Evolutionary conservation across 2,888 invertebrate species (phyloP), one percentile per base, ranked within the genome.

Genomic region (Sinopyrophorus schimmeli): DNA sequence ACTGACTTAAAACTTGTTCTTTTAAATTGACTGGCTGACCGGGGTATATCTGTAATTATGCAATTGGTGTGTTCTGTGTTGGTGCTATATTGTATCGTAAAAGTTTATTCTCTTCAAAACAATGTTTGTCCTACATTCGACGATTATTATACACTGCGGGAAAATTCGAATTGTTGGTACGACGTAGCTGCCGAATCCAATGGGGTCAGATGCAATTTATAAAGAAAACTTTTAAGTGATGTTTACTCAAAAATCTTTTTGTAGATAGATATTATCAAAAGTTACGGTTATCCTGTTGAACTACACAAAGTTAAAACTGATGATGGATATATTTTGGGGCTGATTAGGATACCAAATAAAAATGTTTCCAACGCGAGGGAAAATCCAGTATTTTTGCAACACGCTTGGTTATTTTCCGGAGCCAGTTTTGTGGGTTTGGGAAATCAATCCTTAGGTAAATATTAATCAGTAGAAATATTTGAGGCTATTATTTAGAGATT

Each of bases 51-150:
- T n/a, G n/a, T n/a, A n/a, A n/a, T n/a, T n/a, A n/a, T n/a, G n/a
- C n/a, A n/a, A n/a, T n/a, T n/a, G n/a, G n/a, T n/a, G n/a, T n/a
- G n/a, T n/a, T n/a, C n/a, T n/a, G n/a, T n/a, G n/a, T n/a, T n/a
- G n/a, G n/a, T n/a, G n/a, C n/a, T n/a, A n/a, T n/a, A n/a, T n/a
- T n/a, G n/a, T n/a, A n/a, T n/a, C n/a, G n/a, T n/a, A n/a, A n/a
- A n/a, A n/a, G n/a, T n/a, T n/a, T n/a, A n/a, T n/a, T n/a, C n/a
- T n/a, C n/a, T n/a, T n/a, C n/a, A 17, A 30, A 71, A 67, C 44
- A 72, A 72, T 58, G 71, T 70, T 47, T 72, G 72, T 54, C 65
- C 64, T n/a, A 69, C 67, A 4, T 65, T 66, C 42, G 50, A 65
- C 41, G 71, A 71, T 58, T 72, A 72, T 50, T 64, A 67, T 44